These are phyloP conservation scores for Balanococcus diminutus DNA, from an alignment of 2,888 invertebrate species.

Conservation along the genomic window DNA sequence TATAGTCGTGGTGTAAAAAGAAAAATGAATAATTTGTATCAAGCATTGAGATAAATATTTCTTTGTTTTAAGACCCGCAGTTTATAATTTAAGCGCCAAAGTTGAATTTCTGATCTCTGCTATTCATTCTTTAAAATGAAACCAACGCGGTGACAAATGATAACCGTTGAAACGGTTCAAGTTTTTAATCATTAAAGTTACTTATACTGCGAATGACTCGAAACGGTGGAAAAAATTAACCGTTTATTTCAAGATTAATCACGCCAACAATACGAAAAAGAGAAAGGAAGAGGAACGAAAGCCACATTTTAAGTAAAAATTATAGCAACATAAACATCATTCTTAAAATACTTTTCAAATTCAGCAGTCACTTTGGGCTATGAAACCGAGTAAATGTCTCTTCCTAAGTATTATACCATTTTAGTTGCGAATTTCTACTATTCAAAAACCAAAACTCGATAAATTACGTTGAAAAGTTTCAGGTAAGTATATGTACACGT, in stretches of 20 bases:
- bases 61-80: neutral
- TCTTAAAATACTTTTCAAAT: neutral
- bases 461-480: neutral
- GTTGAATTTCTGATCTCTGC: neutral
- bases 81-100: neutral
- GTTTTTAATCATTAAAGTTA: neutral
- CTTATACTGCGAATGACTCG: neutral
- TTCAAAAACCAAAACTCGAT: constrained; percentile 12
- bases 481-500: no score
- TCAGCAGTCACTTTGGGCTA: neutral
- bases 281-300: neutral
- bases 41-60: neutral
- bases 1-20: no score
- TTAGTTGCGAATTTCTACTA: neutral
- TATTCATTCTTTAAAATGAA: neutral
- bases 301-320: neutral
- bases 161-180: neutral
- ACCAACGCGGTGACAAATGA: neutral
- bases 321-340: neutral
- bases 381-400: neutral
- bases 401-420: neutral
- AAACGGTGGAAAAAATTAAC: neutral
- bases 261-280: neutral
- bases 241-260: neutral
- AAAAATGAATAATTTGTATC: neutral